These are phyloP conservation scores for Caenorhabditis drosophilae DNA, from an alignment of 2,888 invertebrate species.

Conservation along the genomic window DNA sequence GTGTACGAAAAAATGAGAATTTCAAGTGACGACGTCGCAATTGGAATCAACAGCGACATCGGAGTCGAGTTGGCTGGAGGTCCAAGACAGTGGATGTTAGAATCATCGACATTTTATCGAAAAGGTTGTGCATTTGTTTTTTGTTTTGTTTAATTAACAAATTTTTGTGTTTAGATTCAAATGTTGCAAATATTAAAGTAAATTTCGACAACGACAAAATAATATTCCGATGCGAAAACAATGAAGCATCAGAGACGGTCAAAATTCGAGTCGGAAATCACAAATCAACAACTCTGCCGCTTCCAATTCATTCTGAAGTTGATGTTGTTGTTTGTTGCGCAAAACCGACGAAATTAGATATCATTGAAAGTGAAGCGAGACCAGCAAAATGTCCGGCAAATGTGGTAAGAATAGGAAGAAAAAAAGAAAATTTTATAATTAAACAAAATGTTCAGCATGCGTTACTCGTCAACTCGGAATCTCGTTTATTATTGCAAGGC, in stretches of 20 bases:
- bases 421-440: background rate
- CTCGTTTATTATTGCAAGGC: slow-evolving; percentile 31
- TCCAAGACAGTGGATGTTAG: slow-evolving; percentile 60
- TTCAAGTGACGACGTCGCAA: slow-evolving; percentile 32
- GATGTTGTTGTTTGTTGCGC: slow-evolving; percentile 53
- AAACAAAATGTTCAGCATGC: slow-evolving; percentile 25
- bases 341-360: slow-evolving; percentile 46
- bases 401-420: slow-evolving; percentile 42
- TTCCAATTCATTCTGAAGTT: slow-evolving; percentile 46
- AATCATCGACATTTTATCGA: slow-evolving; percentile 45
- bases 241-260: slow-evolving; percentile 16
- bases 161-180: background rate
- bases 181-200: slow-evolving; percentile 3
- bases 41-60: slow-evolving; percentile 43
- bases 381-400: slow-evolving; percentile 49
- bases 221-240: slow-evolving; percentile 14
- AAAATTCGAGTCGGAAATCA: slow-evolving; percentile 53
- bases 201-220: slow-evolving; percentile 25
- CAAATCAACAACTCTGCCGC: slow-evolving; percentile 44
- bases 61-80: slow-evolving; percentile 48
- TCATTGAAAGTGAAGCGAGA: slow-evolving; percentile 19
- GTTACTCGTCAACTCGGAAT: slow-evolving; percentile 23
- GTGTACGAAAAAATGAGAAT: slow-evolving; percentile 48
- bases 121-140: slow-evolving; percentile 8
- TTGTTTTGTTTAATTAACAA: background rate